These are phyloP conservation scores for Mesoligia furuncula DNA, from an alignment of 2,888 invertebrate genomes.

Conservation along the genomic window DNA sequence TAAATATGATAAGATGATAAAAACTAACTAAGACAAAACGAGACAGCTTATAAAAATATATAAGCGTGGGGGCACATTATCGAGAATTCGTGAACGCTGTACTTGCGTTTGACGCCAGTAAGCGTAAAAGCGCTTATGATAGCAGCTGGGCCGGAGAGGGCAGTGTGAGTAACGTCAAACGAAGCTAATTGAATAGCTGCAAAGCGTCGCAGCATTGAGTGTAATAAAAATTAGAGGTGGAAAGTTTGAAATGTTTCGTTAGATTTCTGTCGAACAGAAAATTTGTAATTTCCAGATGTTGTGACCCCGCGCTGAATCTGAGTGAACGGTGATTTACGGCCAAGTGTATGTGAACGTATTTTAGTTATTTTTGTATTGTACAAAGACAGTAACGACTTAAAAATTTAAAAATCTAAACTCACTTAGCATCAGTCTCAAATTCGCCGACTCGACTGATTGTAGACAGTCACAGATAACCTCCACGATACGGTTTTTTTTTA, in stretches of 20 bases:
- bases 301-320: constrained; percentile 66
- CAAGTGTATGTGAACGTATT: constrained; percentile 66
- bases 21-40: constrained; percentile 72
- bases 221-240: not conserved
- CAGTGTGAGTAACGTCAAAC: constrained; percentile 26
- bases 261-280: constrained; percentile 39
- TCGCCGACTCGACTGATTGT: constrained; percentile 70
- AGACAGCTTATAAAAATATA: constrained; percentile 81
- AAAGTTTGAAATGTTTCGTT: constrained; percentile 4
- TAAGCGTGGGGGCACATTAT: constrained; percentile 74
- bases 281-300: constrained; percentile 28
- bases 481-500: constrained; percentile 51
- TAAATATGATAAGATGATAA: constrained; percentile 70
- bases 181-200: constrained; percentile 18
- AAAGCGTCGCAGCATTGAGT: not conserved
- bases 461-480: constrained; percentile 66
- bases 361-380: constrained; percentile 62
- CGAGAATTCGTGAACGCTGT: constrained; percentile 30
- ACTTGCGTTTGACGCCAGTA: constrained; percentile 64
- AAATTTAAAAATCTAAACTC: constrained; percentile 78
- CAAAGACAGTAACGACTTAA: constrained; percentile 72
- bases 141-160: not conserved
- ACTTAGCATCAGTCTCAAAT: constrained; percentile 87
- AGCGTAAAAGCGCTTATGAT: constrained; percentile 27
- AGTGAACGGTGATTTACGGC: constrained; percentile 54